Base-by-base conservation (phyloP, 1,140 invertebrate genomes). In the Drosophila pseudoobscura region DNA sequence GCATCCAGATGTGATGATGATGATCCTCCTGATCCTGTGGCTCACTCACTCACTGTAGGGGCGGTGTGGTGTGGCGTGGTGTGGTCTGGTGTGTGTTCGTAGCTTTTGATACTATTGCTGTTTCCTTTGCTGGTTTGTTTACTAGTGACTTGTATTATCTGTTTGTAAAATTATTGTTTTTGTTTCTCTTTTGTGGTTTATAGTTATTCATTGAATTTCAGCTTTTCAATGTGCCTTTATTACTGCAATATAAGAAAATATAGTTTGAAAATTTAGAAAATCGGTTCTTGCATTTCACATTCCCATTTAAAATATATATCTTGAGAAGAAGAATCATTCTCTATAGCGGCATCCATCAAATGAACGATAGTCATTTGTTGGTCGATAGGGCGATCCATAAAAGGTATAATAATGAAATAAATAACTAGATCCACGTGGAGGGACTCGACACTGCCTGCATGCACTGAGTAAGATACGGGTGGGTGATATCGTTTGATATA, bases 151-250 rank as follows among this genome's bases (percentile, higher is more conserved):
- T 79, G 64, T 64, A 69, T 84, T 75, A 84, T 84, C 80, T 84
- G 80, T 84, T 84, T 84, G 80, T 64, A 66, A 74, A 60, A 76
- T 89, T 79, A 82, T 79, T 83, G 77, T 80, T 78, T 90, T 87
- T 78, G 73, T 83, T 90, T 89, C 78, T 75, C 53, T 65, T 75
- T 65, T 75, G 70, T 68, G 65, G 75, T 89, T 89, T 90, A 73
- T 73, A 88, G 71, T 80, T 77, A 84, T 89, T 89, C 53, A 82
- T 74, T 85, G 87, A 89, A 90, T 91, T 91, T 91, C 90, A 91
- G 90, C 90, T 91, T 87, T 91, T 91, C 88, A 91, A 88, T 62
- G 87, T 70, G 72, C 87, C 90, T 91, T 91, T 91, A 87, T 90
- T 90, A 84, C 89, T 91, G 88, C 9, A 85, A 69, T 64, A 85